Conservation (phyloP, 2,797 vertebrate species). For the Mareca penelope region DNA sequence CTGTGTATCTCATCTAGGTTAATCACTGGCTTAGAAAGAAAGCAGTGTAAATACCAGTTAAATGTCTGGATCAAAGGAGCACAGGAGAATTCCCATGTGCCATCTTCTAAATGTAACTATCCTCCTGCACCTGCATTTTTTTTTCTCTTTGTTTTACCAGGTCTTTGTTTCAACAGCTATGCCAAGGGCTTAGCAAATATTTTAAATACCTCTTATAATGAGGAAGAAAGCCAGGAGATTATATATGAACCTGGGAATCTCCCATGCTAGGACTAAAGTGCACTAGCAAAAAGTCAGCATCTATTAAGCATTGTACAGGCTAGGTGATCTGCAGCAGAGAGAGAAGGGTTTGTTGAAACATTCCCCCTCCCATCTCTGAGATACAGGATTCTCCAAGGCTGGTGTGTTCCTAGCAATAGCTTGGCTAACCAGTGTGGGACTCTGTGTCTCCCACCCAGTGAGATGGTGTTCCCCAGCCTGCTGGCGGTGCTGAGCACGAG, state of each 20-base stretch:
- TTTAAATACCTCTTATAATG: background rate
- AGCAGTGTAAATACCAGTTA: background rate
- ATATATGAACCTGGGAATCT: background rate
- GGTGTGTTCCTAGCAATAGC: background rate
- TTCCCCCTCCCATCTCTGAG: background rate
- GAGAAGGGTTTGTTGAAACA: background rate
- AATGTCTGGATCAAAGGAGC: background rate
- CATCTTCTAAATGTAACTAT: background rate
- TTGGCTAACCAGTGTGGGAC: background rate
- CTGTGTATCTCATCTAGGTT: background rate
- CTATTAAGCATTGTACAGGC: background rate
- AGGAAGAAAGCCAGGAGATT: background rate
- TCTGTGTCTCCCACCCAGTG: fast-evolving
- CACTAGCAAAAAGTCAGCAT: background rate
- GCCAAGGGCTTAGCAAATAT: background rate
- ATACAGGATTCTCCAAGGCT: background rate
- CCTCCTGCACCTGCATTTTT: background rate
- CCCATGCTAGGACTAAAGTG: background rate
- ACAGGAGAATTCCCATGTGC: background rate
- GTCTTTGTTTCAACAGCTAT: background rate
- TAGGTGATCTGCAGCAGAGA: background rate
- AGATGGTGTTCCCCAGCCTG: background rate
- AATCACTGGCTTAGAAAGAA: background rate
- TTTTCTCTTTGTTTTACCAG: background rate
- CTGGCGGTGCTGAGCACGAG: background rate